Evolutionary conservation across 1,140 invertebrate species (phyloP), one percentile per base, ranked within the genome.

Genomic region (Lepidurus couesii): DNA sequence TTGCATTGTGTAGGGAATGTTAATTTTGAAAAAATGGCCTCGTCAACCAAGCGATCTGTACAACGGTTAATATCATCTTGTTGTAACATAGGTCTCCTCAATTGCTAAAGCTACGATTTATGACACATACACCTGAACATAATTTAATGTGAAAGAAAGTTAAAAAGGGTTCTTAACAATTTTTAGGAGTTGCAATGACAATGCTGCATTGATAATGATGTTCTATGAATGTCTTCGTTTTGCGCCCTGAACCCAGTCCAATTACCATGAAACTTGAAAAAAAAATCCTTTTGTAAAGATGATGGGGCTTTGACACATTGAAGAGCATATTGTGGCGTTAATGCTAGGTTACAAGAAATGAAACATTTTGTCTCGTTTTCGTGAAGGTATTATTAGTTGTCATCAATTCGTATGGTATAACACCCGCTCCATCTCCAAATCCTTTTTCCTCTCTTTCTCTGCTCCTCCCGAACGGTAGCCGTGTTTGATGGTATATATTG

Each of bases 51-150:
- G 53, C 53, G 53, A 65, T 65, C 53, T 65, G 53, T 65, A 65
- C 53, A 65, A 65, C 53, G 53, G 53, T 65, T 65, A 65, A 65
- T 65, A 65, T 47, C 45, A 47, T 65, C 53, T 65, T 65, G 53
- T 65, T 65, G 53, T 65, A 65, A 65, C 53, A 65, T 65, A 65
- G 53, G 53, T 65, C 53, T 65, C 53, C 53, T 65, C 53, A 65
- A n/a, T 65, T 65, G 53, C 53, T 65, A 65, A 47, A 65, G 53
- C 13, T 65, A 65, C 53, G 16, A 65, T 65, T 9, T 65, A 65
- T 65, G 53, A 21, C 53, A 16, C 53, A 4, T 65, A 65, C 53
- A 65, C 53, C 53, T 65, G 53, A 65, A 65, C 8, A 65, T 65
- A 65, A 65, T 65, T 13, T 65, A 13, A 65, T 65, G 53, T 65